These are phyloP conservation scores for Mellilla xanthometata DNA, from an alignment of 2,888 invertebrate genomes.

Conservation along the genomic window DNA sequence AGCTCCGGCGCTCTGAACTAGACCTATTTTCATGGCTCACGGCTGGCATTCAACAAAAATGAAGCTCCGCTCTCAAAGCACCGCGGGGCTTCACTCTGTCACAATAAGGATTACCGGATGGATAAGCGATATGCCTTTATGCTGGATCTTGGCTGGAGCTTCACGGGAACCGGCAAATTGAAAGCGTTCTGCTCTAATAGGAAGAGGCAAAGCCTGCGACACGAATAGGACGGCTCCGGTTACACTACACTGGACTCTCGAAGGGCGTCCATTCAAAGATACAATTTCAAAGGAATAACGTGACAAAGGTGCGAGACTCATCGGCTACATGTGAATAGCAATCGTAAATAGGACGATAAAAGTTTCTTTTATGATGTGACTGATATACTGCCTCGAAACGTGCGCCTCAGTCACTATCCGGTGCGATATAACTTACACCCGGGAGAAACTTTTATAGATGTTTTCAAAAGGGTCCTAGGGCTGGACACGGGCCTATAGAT, in stretches of 20 bases:
- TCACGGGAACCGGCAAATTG: constrained; percentile 61
- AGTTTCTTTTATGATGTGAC: constrained; percentile 14
- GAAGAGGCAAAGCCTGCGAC: constrained; percentile 45
- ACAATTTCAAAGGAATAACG: constrained; percentile 18
- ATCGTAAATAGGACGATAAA: constrained; percentile 15
- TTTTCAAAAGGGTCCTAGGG: not conserved
- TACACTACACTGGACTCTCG: constrained; percentile 9
- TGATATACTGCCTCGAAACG: constrained; percentile 13
- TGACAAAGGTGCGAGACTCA: constrained; percentile 16
- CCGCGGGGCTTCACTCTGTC: constrained; percentile 16
- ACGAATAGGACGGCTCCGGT: constrained; percentile 29
- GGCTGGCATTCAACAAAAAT: constrained; percentile 17
- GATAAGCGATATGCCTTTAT: constrained; percentile 58
- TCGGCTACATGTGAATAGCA: constrained; percentile 13
- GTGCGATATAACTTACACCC: not conserved
- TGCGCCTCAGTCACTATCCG: not conserved
- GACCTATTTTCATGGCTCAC: constrained; percentile 16
- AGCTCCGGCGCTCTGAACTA: constrained; percentile 14
- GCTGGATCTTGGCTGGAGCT: constrained; percentile 51
- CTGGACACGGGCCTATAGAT: too few relatives aligned
- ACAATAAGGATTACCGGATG: constrained; percentile 32
- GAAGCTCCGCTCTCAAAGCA: constrained; percentile 12
- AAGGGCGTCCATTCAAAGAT: constrained; percentile 14
- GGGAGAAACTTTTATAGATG: not conserved
- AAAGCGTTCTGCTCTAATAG: constrained; percentile 52